Percentiles rank a stretch among this genome's conserved stretches.
Conservation (phyloP, 1,140 invertebrate species). For the Prorops nasuta region DNA sequence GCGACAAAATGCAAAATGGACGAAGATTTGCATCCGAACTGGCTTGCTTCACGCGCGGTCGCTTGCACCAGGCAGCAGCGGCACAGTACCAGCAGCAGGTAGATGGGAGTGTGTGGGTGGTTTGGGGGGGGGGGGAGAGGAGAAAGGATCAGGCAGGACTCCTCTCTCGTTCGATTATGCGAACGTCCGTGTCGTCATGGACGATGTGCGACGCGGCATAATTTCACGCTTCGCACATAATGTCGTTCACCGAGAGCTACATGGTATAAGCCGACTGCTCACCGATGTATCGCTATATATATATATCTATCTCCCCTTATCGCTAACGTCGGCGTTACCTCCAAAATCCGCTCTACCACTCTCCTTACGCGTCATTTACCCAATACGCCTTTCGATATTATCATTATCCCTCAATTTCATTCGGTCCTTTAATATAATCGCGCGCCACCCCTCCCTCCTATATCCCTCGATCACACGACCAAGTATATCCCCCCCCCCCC, state of each 20-base stretch:
- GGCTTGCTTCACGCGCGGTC: constrained; percentile 22
- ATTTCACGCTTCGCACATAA: constrained; percentile 33
- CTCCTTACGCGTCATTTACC: too few species aligned
- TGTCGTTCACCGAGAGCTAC: constrained; percentile 3
- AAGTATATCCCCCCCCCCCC: too few species aligned
- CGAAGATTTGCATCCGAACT: constrained; percentile 40
- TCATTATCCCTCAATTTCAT: not conserved
- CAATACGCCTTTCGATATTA: too few species aligned
- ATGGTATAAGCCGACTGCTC: too few species aligned
- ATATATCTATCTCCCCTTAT: too few species aligned
- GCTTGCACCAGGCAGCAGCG: constrained; percentile 6
- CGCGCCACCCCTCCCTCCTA: too few species aligned
- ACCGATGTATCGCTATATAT: too few species aligned
- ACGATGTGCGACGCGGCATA: constrained; percentile 29
- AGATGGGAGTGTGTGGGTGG: not conserved
- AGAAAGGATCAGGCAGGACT: not conserved
- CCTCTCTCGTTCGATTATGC: constrained; percentile 33
- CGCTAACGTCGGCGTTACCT: too few species aligned
- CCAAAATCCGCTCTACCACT: too few species aligned
- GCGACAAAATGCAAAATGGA: constrained; percentile 36
- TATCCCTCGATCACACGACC: too few species aligned
- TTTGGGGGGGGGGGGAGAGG: not conserved
- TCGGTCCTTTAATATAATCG: too few species aligned
- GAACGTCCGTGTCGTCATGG: constrained; percentile 30
- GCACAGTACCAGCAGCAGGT: not conserved